These are phyloP conservation scores for Odocoileus virginianus DNA, from an alignment of 2,113 vertebrate genomes.

Conservation along the genomic window DNA sequence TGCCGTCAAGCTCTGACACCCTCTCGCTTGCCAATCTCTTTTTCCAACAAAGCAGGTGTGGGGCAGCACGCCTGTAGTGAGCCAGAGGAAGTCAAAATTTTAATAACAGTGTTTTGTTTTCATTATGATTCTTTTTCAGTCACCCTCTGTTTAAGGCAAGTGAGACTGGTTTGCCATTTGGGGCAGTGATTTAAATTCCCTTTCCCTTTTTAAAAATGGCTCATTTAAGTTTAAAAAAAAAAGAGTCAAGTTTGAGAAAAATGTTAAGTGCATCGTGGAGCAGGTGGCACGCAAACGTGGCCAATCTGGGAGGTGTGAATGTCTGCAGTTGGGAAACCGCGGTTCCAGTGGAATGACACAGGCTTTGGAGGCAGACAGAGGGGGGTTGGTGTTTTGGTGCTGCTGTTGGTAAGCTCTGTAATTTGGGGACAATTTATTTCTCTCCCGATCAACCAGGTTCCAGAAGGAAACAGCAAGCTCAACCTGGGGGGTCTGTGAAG, in stretches of 20 bases:
- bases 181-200: constrained; percentile 48
- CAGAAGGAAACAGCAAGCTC: not conserved
- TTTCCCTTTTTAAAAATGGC: not conserved
- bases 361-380: not conserved
- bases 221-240: constrained; percentile 53
- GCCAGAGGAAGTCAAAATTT: not conserved
- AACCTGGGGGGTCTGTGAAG: fast-evolving
- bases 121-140: not conserved
- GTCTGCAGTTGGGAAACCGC: fast-evolving
- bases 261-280: not conserved
- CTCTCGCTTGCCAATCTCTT: not conserved
- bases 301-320: not conserved
- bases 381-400: fast-evolving
- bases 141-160: constrained; percentile 32
- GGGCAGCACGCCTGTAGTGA: not conserved
- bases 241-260: constrained; percentile 1
- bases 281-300: not conserved
- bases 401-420: not conserved
- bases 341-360: fast-evolving
- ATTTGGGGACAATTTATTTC: not conserved
- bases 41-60: not conserved
- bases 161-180: constrained; percentile 43
- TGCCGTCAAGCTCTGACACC: fast-evolving
- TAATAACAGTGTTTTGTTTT: not conserved
- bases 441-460: fast-evolving